Percentiles rank a stretch among this genome's conserved stretches.
phyloP scores from a whole-genome alignment of 2,113 vertebrate genomes.

The Apteryx mantelli region DNA sequence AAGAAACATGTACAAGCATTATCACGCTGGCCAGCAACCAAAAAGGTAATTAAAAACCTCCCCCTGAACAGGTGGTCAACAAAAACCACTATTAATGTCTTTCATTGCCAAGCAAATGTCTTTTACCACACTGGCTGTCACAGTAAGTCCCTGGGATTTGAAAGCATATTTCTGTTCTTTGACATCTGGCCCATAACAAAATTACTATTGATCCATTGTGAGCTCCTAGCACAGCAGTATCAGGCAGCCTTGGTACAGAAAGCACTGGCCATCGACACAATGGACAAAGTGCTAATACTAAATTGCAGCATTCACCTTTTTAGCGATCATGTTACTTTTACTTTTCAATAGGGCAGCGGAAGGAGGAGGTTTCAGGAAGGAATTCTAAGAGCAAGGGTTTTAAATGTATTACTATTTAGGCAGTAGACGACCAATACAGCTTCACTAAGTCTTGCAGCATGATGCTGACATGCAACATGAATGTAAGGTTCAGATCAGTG shows the following conservation, averaged over 20 bases:
- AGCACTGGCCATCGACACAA: conserved; percentile 24
- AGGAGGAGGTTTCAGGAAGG: not conserved
- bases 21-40: conserved; percentile 52
- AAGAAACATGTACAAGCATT: conserved; percentile 4
- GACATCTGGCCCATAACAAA: conserved; percentile 74
- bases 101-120: not conserved
- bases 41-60: conserved; percentile 69
- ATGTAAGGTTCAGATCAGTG: not conserved
- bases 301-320: not conserved
- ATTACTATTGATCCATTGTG: conserved; percentile 60
- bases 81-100: not conserved
- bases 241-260: not conserved
- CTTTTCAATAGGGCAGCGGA: no score
- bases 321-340: not conserved
- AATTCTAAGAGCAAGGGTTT: not conserved
- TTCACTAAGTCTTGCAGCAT: fast-evolving
- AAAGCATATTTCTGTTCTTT: conserved; percentile 66
- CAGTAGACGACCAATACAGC: not conserved
- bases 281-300: not conserved
- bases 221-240: conserved; percentile 60
- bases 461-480: not conserved
- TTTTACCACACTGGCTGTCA: conserved; percentile 32
- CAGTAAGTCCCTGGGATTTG: conserved; percentile 54
- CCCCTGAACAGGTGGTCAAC: conserved; percentile 48
- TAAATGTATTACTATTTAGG: not conserved